Evolutionary conservation across 2,797 vertebrate genomes (phyloP).

Genomic region (Antrozous pallidus): DNA sequence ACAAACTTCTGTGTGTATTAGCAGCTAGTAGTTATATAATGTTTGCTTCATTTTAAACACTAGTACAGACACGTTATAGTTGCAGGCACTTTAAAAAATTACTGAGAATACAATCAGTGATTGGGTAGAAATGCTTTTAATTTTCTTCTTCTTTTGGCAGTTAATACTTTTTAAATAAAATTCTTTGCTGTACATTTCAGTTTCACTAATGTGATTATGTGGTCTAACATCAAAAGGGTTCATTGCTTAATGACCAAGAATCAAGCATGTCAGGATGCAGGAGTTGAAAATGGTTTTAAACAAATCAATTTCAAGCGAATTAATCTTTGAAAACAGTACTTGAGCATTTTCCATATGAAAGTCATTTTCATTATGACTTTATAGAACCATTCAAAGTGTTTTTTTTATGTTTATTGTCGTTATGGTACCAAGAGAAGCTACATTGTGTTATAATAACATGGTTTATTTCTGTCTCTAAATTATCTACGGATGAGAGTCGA

Average conservation of each 20-base stretch:
- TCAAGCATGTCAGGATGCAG: constrained; percentile 73
- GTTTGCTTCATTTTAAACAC: constrained; percentile 55
- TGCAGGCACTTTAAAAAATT: constrained; percentile 49
- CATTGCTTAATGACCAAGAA: constrained; percentile 80
- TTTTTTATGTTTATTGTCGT: constrained; percentile 73
- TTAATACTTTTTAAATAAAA: constrained; percentile 76
- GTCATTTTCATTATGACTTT: constrained; percentile 71
- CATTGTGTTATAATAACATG: constrained; percentile 59
- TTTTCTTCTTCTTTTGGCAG: constrained; percentile 77
- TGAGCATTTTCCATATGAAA: constrained; percentile 75
- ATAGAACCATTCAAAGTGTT: constrained; percentile 53
- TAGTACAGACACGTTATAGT: neutral
- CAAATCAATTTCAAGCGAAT: constrained; percentile 79
- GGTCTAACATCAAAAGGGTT: constrained; percentile 78
- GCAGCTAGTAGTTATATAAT: neutral
- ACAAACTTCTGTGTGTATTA: neutral
- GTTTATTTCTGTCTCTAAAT: constrained; percentile 68
- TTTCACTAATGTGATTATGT: constrained; percentile 75
- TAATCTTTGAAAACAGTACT: constrained; percentile 66
- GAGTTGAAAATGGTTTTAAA: constrained; percentile 79
- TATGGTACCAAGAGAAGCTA: constrained; percentile 46
- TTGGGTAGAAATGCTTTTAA: constrained; percentile 75
- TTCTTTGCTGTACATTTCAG: constrained; percentile 77
- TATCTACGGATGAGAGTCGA: constrained; percentile 41
- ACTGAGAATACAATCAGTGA: constrained; percentile 71